A percentile compares a stretch with the other conserved stretches of the same genome.
phyloP scores from a whole-genome alignment of 2,113 vertebrate genomes.

The Beaufortia kweichowensis region DNA sequence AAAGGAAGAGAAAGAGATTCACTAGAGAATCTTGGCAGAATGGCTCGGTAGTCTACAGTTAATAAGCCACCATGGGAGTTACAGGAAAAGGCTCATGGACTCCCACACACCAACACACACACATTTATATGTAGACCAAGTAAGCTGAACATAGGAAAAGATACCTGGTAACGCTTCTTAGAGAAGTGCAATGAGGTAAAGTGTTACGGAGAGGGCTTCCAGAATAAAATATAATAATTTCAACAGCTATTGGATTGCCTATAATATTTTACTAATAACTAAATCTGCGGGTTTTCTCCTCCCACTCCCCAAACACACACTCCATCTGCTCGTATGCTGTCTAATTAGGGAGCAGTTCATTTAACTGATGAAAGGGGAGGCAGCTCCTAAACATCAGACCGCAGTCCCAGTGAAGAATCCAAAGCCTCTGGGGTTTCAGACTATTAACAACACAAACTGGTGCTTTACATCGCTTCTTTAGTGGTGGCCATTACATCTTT shows the following conservation, averaged over 20 bases:
- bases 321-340: slow-evolving; percentile 60
- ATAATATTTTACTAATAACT: slow-evolving; percentile 70
- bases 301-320: slow-evolving; percentile 36
- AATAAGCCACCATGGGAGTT: slow-evolving; percentile 58
- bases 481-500: not conserved
- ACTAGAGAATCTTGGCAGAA: slow-evolving; percentile 49
- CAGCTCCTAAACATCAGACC: slow-evolving; percentile 60
- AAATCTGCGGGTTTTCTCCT: slow-evolving; percentile 60
- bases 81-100: slow-evolving; percentile 36
- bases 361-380: slow-evolving; percentile 70
- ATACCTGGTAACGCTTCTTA: not conserved
- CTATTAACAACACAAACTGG: slow-evolving; percentile 42
- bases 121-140: slow-evolving; percentile 8
- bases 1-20: slow-evolving; percentile 24
- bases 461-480: slow-evolving; percentile 27
- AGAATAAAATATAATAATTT: slow-evolving; percentile 59
- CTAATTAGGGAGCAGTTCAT: slow-evolving; percentile 63
- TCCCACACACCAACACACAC: slow-evolving; percentile 14
- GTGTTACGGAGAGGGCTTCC: not conserved
- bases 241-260: slow-evolving; percentile 65
- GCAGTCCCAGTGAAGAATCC: slow-evolving; percentile 51
- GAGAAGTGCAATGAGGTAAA: not conserved
- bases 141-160: not conserved
- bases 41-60: slow-evolving; percentile 57
- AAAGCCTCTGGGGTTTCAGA: slow-evolving; percentile 31